phyloP scores from a whole-genome alignment of 2,797 vertebrate genomes.

The Muraenolepis orangiensis region DNA sequence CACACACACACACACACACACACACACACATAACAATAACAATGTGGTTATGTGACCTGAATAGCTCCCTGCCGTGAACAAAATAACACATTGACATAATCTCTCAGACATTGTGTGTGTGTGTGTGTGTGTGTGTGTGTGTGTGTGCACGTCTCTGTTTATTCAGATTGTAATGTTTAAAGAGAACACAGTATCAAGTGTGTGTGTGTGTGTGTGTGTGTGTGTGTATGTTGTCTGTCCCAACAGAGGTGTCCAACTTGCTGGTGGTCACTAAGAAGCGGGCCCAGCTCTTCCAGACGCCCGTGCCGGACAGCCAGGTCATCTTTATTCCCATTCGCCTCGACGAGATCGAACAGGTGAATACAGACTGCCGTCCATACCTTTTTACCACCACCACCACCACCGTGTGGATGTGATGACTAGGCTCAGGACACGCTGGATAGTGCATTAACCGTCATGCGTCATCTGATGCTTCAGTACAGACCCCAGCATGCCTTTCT shows the following conservation, averaged over 20 bases:
- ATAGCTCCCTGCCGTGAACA: background rate
- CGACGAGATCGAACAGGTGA: constrained; percentile 88
- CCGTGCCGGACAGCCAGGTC: constrained; percentile 80
- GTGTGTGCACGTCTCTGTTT: background rate
- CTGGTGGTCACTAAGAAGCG: constrained; percentile 89
- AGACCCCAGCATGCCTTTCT: too few species aligned
- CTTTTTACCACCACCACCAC: background rate
- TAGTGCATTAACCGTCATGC: too few species aligned
- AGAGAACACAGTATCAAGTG: background rate
- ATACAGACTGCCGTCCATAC: background rate
- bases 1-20: constrained; percentile 34
- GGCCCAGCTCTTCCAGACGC: constrained; percentile 68
- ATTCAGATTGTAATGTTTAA: too few species aligned
- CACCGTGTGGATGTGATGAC: background rate
- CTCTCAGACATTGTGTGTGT: background rate
- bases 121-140: background rate
- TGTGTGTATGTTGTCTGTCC: constrained; percentile 6
- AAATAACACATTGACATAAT: constrained; percentile 4
- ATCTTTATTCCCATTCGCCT: constrained; percentile 93
- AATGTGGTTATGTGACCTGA: background rate
- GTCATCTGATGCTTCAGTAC: too few species aligned
- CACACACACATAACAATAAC: constrained; percentile 8
- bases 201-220: background rate
- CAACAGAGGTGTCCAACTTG: constrained; percentile 92
- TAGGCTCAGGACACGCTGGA: background rate